Conservation (phyloP, 2,888 invertebrate species). For the Drosophila formosana region DNA sequence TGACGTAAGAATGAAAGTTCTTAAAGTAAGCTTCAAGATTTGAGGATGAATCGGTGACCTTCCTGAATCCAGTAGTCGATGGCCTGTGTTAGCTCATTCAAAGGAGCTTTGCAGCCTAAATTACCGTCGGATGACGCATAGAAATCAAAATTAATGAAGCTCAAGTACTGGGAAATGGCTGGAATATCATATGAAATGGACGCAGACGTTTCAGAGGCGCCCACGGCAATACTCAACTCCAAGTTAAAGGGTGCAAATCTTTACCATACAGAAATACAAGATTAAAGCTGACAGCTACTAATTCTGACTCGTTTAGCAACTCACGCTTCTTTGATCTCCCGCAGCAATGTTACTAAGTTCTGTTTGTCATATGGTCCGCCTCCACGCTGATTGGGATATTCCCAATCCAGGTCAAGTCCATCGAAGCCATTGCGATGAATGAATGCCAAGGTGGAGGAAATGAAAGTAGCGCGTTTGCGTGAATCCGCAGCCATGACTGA, state of each 20-base stretch:
- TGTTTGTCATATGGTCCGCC: slow-evolving; percentile 86
- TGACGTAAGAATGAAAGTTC: background rate
- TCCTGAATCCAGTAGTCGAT: slow-evolving; percentile 94
- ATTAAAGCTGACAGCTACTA: slow-evolving; percentile 84
- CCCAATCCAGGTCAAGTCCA: slow-evolving; percentile 96
- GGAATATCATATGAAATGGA: slow-evolving; percentile 61
- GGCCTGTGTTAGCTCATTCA: slow-evolving; percentile 88
- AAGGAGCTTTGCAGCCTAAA: slow-evolving; percentile 63
- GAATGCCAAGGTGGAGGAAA: slow-evolving; percentile 89
- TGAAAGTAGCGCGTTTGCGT: slow-evolving; percentile 89
- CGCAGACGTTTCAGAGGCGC: slow-evolving; percentile 57
- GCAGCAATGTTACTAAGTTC: slow-evolving; percentile 86
- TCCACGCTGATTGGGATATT: slow-evolving; percentile 89
- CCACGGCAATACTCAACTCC: slow-evolving; percentile 89
- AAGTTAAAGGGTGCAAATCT: slow-evolving; percentile 67
- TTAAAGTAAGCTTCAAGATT: background rate
- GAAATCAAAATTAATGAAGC: slow-evolving; percentile 71
- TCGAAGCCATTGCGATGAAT: slow-evolving; percentile 92
- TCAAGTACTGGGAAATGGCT: slow-evolving; percentile 62
- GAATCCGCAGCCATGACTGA: slow-evolving; percentile 91
- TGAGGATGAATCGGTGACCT: slow-evolving; percentile 5
- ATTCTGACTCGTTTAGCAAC: background rate
- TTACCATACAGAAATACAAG: background rate
- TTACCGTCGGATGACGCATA: slow-evolving; percentile 66
- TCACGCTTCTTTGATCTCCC: slow-evolving; percentile 65